Evolutionary conservation across 2,888 invertebrate genomes (phyloP).

Genomic region (Trichogramma dendrolimi): DNA sequence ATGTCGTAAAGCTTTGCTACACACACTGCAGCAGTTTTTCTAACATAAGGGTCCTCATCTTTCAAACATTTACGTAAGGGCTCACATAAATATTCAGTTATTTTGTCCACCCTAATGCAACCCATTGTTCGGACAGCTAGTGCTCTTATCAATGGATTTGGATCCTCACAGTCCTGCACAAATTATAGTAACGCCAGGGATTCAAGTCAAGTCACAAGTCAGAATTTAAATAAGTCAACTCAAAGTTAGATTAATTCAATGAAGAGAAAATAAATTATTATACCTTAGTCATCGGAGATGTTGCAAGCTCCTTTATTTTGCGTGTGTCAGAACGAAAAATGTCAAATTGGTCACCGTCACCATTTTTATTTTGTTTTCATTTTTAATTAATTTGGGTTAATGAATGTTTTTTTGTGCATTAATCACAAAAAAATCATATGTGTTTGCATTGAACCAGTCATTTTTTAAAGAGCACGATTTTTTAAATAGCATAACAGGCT

Average conservation of each 20-base stretch:
- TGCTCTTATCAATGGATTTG: conserved; percentile 96
- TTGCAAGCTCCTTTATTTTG: conserved; percentile 52
- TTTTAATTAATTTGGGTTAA: conserved; percentile 28
- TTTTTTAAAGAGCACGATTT: conserved; percentile 52
- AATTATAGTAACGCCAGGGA: conserved; percentile 53
- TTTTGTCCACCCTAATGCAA: conserved; percentile 98
- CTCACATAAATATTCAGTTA: conserved; percentile 98
- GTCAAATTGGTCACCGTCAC: conserved; percentile 54
- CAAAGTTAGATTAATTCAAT: conserved; percentile 24
- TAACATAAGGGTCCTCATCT: conserved; percentile 95
- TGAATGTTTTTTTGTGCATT: conserved; percentile 41
- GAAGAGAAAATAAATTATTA: conserved; percentile 44
- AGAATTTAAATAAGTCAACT: conserved; percentile 37
- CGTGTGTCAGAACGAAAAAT: conserved; percentile 53
- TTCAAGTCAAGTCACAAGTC: conserved; percentile 51
- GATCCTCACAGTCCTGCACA: conserved; percentile 95
- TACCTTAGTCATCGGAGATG: conserved; percentile 54
- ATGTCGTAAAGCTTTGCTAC: conserved; percentile 99
- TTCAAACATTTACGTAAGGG: conserved; percentile 91
- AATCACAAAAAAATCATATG: conserved; percentile 40
- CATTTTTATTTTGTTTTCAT: conserved; percentile 42
- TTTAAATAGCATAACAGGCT: conserved; percentile 23
- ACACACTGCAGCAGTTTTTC: conserved; percentile 98
- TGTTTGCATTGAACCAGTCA: conserved; percentile 41
- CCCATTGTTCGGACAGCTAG: conserved; percentile 99